Conservation (phyloP, 2,113 vertebrate genomes). For the Alligator sinensis region DNA sequence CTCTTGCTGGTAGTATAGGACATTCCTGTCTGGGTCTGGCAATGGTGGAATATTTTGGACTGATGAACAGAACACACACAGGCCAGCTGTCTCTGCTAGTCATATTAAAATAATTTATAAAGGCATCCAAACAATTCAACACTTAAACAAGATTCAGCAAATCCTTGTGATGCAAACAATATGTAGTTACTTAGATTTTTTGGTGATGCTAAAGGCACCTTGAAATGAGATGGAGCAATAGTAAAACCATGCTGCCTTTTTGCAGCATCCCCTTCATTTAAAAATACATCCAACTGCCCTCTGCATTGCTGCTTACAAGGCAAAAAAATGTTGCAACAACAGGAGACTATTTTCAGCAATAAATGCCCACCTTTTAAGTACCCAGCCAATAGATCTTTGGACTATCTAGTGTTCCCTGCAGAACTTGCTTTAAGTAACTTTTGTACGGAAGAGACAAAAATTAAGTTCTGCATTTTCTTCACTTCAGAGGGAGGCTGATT, state of each 20-base stretch:
- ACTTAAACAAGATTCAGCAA: conserved; percentile 24
- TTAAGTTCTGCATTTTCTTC: not conserved
- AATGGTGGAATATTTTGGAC: not conserved
- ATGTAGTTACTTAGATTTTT: conserved; percentile 26
- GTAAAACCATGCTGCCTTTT: not conserved
- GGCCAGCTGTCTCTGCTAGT: not conserved
- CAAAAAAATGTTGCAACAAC: not conserved
- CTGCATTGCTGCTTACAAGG: not conserved
- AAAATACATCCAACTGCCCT: not conserved
- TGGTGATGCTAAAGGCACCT: conserved; percentile 63
- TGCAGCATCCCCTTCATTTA: conserved; percentile 1
- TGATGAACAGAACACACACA: fast-evolving
- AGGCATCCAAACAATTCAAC: conserved; percentile 52
- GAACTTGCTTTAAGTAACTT: not conserved
- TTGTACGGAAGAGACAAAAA: not conserved
- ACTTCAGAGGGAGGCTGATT: fast-evolving
- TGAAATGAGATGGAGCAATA: conserved; percentile 16
- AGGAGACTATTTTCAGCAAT: not conserved
- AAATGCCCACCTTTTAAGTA: not conserved
- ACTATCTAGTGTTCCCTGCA: not conserved
- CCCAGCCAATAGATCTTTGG: not conserved
- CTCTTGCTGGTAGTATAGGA: not conserved
- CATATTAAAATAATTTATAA: conserved; percentile 72
- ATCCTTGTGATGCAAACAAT: conserved; percentile 29
- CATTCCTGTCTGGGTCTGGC: not conserved